Conservation (phyloP, 2,888 invertebrate species). For the Crocallis elinguaria region DNA sequence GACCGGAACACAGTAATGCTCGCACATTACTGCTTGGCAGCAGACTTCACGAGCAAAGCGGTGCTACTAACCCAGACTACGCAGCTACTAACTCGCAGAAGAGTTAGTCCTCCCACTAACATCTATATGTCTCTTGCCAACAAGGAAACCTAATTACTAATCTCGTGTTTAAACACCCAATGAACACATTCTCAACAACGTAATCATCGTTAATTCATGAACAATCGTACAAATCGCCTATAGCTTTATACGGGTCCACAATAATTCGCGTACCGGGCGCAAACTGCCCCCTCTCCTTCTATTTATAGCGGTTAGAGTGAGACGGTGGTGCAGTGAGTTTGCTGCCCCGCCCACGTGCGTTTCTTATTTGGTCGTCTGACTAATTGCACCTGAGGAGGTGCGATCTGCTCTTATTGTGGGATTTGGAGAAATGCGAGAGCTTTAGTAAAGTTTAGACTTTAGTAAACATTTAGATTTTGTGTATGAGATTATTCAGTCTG, state of each 20-base stretch:
- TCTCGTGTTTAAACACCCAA: background rate
- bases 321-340: conserved; percentile 32
- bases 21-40: no score
- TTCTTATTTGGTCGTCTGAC: conserved; percentile 49
- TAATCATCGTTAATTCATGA: conserved; percentile 14
- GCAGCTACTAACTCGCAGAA: no score
- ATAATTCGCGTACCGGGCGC: conserved; percentile 49
- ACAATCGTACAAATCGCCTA: conserved; percentile 32
- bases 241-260: conserved; percentile 48
- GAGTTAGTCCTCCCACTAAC: background rate
- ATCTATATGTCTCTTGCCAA: background rate
- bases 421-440: conserved; percentile 8
- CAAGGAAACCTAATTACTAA: background rate
- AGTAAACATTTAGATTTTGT: background rate
- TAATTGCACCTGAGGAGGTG: conserved; percentile 52
- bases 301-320: conserved; percentile 32
- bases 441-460: background rate
- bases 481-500: no score
- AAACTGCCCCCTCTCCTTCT: conserved; percentile 38
- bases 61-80: no score
- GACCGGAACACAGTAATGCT: no score
- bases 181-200: conserved; percentile 16
- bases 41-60: no score
- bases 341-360: conserved; percentile 43
- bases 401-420: conserved; percentile 11